Evolutionary conservation across 2,888 invertebrate species (phyloP).

Genomic region (Drosophila neonasuta): DNA sequence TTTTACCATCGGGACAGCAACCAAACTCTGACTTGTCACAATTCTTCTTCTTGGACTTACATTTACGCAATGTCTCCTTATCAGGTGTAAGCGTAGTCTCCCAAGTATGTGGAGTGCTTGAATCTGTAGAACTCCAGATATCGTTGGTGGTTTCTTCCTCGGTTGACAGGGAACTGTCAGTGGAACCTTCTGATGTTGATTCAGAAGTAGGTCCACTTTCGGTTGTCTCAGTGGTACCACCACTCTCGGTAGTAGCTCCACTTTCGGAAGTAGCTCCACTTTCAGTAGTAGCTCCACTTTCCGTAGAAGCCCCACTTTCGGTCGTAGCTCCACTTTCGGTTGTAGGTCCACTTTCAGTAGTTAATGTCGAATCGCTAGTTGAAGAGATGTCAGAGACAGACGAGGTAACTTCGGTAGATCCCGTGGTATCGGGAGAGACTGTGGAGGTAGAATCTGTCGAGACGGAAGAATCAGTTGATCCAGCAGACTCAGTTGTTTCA

Average conservation of each 20-base stretch:
- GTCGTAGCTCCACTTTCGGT: constrained; percentile 26
- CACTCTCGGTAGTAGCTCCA: constrained; percentile 35
- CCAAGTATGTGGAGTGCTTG: constrained; percentile 84
- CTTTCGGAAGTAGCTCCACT: constrained; percentile 39
- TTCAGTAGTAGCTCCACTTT: constrained; percentile 13
- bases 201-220: constrained; percentile 41
- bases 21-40: constrained; percentile 88
- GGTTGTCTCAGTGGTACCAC: constrained; percentile 38
- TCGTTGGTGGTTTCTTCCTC: constrained; percentile 75
- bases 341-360: constrained; percentile 38
- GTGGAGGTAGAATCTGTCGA: constrained; percentile 20
- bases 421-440: constrained; percentile 7
- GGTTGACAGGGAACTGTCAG: constrained; percentile 62
- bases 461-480: constrained; percentile 11
- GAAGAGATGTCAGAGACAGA: constrained; percentile 22
- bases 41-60: constrained; percentile 83
- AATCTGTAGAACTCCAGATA: constrained; percentile 81
- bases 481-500: constrained; percentile 4
- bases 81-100: constrained; percentile 83
- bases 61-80: constrained; percentile 83
- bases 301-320: constrained; percentile 39
- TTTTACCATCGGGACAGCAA: constrained; percentile 92
- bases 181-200: constrained; percentile 44
- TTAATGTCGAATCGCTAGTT: constrained; percentile 21
- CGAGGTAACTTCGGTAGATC: constrained; percentile 28